Base-by-base conservation (phyloP, 2,113 vertebrate genomes). In the Cryptomyrus ogoouensis region DNA sequence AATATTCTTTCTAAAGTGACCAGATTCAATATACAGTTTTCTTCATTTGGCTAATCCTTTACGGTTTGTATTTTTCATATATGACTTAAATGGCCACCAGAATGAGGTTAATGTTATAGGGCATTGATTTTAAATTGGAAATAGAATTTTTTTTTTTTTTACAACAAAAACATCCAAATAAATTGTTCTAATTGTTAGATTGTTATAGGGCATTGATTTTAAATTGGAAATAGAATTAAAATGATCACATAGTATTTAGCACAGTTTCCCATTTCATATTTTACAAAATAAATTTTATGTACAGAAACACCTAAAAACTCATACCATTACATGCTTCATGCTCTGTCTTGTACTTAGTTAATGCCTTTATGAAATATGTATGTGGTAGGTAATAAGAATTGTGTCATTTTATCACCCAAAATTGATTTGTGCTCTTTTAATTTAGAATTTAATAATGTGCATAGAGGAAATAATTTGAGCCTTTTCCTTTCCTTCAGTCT, bases 371-470 rank as follows among this genome's bases (percentile, higher is more conserved):
- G 17, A 83, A 42, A 44, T 47, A 21, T 24, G 31, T 46, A 84
- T 44, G 42, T 84, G 21, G 7, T 84, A 42, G 31, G 74, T 80
- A 80, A 80, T 80, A 80, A 77, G 44, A 84, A 47, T 47, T 2
- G 7, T n/a, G 44, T 47, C 24, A 44, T 47, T 44, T 46, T 47
- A 47, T 84, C 15, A 1, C 24, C 44, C 44, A 47, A 84, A 84
- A 84, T n/a, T 84, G 39, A 84, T 84, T 84, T n/a, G 83, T 84
- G 83, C 83, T 47, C 39, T 47, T 84, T 84, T 47, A 8, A 84
- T 47, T 47, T 84, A 80, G 31, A 80, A 80, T 80, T 84, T 46
- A 47, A 47, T 24, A 84, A 47, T 84, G 83, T 84, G 83, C 10
- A 84, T 84, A 44, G 8, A 7, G 19, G 17, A 84, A 46, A 47